Evolutionary conservation across 2,797 vertebrate genomes (phyloP).

Genomic region (Characodon lateralis): DNA sequence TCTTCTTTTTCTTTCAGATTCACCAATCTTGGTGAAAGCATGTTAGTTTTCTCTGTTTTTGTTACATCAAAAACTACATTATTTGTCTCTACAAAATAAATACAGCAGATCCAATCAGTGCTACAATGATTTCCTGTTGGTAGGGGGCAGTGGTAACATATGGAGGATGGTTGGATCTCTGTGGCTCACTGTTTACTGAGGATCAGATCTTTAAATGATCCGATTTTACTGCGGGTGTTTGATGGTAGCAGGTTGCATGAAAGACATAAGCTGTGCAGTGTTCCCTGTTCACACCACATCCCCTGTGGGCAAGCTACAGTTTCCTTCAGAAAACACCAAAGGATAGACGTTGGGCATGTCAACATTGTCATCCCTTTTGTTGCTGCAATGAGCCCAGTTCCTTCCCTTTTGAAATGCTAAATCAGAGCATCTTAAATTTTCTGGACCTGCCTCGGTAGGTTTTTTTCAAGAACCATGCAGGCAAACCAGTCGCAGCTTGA

Average conservation of each 20-base stretch:
- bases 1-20: background rate
- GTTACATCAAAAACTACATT: background rate
- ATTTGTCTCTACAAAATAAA: background rate
- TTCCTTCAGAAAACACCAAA: slow-evolving; percentile 63
- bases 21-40: background rate
- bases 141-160: slow-evolving; percentile 70
- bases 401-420: slow-evolving; percentile 76
- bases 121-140: slow-evolving; percentile 58
- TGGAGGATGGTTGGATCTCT: slow-evolving; percentile 31
- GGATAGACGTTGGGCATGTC: slow-evolving; percentile 68
- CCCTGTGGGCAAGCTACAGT: slow-evolving; percentile 41
- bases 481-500: slow-evolving; percentile 42
- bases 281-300: slow-evolving; percentile 29
- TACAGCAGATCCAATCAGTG: slow-evolving; percentile 13
- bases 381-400: slow-evolving; percentile 54
- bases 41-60: background rate
- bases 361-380: slow-evolving; percentile 73
- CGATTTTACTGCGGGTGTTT: slow-evolving; percentile 17
- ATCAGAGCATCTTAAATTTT: slow-evolving; percentile 67
- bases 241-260: background rate
- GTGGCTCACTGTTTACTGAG: slow-evolving; percentile 6
- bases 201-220: slow-evolving; percentile 21
- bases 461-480: slow-evolving; percentile 51
- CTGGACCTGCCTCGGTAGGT: slow-evolving; percentile 23
- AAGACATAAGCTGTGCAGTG: slow-evolving; percentile 17